Base-by-base conservation (phyloP, 2,797 vertebrate species). In the Hafferia zeledoni region DNA sequence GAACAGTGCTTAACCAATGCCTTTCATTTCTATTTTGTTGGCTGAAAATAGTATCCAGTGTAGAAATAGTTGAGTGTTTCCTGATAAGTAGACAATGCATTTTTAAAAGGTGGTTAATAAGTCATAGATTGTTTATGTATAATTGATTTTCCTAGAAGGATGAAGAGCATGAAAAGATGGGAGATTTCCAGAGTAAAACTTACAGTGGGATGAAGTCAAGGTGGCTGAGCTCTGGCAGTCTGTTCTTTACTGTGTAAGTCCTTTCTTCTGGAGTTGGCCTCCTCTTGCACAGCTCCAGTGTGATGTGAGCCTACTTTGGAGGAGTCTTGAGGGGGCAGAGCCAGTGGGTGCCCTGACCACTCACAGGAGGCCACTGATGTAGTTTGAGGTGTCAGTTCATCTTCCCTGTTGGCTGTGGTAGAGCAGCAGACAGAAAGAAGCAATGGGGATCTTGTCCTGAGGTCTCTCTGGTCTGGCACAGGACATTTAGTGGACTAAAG, bases 361-460 rank as follows among this genome's bases (percentile, higher is more conserved):
- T 30, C 3, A 4, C 44, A 39, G 44, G 33, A 63, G 43, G 35
- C 33, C 7, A 1, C 10, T 31, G 17, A 24, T 39, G n/a, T 6
- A 2, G 10, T 28, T 50, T 65, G 37, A 75, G 72, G 8, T 43
- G 35, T 25, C 41, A 60, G 23, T 35, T 68, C 28, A 10, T 56
- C 24, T 65, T 41, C 17, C 3, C 0, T 30, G 37, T 47, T 1
- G 3, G n/a, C 49, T 53, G 1, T 30, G 72, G 44, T 44, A 37
- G 44, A 65, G 47, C 63, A 55, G 46, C 39, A 59, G 24, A 19
- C 19, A 25, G 72, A 67, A 68, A 31, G 44, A 57, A 88, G 30
- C 23, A 24, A 18, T 28, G 19, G 23, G 13, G 20, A 0, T 50
- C 15, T 47, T 49, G 39, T 23, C 35, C 25, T 8, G 25, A 59